Evolutionary conservation across 1,140 invertebrate genomes (phyloP).

Genomic region (Sinella curviseta): DNA sequence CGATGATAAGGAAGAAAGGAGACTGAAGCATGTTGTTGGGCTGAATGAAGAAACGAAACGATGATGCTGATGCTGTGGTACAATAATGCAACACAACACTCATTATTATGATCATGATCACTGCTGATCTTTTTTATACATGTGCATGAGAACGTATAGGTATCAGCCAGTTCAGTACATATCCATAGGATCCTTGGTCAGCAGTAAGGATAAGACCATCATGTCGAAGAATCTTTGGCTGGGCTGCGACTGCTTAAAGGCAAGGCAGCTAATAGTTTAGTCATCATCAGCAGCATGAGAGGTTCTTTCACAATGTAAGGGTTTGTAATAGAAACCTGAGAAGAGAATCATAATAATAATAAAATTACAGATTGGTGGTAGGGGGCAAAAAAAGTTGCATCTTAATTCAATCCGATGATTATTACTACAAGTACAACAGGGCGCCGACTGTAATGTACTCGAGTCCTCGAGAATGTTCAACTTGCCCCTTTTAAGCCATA

Average conservation of each 20-base stretch:
- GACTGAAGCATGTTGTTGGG: neutral
- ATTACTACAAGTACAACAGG: neutral
- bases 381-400: slow-evolving; percentile 12
- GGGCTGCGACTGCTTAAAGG: slow-evolving; percentile 3
- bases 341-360: neutral
- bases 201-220: neutral
- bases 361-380: slow-evolving; percentile 8
- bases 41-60: neutral
- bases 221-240: neutral
- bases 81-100: neutral
- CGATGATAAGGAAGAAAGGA: slow-evolving; percentile 1
- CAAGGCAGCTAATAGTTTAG: neutral
- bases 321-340: slow-evolving; percentile 6
- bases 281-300: neutral
- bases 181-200: too few species aligned
- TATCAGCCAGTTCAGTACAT: too few species aligned
- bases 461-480: too few species aligned
- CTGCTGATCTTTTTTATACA: too few species aligned
- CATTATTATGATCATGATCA: too few species aligned
- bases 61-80: neutral
- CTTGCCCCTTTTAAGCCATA: neutral
- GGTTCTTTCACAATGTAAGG: neutral
- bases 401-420: slow-evolving; percentile 11
- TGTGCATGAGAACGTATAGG: too few species aligned
- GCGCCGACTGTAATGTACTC: too few species aligned